Evolutionary conservation across 2,797 vertebrate genomes (phyloP).

Genomic region (Prionace glauca): DNA sequence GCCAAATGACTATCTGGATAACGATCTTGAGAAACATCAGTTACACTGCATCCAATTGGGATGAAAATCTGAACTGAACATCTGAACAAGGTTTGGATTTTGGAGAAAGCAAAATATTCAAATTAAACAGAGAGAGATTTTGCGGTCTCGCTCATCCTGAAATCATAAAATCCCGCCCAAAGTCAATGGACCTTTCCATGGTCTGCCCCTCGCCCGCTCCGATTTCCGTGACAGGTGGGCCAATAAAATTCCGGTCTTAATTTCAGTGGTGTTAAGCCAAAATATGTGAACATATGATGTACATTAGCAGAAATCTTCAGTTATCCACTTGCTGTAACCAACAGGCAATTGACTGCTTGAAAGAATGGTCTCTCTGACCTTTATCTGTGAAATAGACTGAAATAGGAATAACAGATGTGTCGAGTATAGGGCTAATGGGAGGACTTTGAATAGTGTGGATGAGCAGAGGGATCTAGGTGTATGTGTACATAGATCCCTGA

Average conservation of each 20-base stretch:
- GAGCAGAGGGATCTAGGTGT: too few relatives aligned
- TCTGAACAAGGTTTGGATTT: not conserved
- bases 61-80: not conserved
- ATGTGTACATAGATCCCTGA: too few relatives aligned
- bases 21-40: not conserved
- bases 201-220: too few relatives aligned
- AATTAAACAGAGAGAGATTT: not conserved
- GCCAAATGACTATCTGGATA: too few relatives aligned
- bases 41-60: not conserved
- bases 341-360: not conserved
- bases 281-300: not conserved
- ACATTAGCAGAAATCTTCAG: not conserved
- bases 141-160: too few relatives aligned
- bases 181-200: too few relatives aligned
- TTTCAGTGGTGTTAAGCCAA: not conserved
- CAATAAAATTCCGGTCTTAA: not conserved
- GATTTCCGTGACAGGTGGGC: too few relatives aligned
- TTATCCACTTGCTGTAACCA: not conserved
- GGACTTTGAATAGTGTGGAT: too few relatives aligned
- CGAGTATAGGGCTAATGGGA: too few relatives aligned
- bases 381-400: not conserved
- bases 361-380: not conserved
- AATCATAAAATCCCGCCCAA: too few relatives aligned
- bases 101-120: not conserved
- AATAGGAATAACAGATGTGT: too few relatives aligned